Percentiles rank a stretch among this genome's conserved stretches.
phyloP scores from a whole-genome alignment of 92 coral and sea anemone species.

The Palythoa grandiflora region DNA sequence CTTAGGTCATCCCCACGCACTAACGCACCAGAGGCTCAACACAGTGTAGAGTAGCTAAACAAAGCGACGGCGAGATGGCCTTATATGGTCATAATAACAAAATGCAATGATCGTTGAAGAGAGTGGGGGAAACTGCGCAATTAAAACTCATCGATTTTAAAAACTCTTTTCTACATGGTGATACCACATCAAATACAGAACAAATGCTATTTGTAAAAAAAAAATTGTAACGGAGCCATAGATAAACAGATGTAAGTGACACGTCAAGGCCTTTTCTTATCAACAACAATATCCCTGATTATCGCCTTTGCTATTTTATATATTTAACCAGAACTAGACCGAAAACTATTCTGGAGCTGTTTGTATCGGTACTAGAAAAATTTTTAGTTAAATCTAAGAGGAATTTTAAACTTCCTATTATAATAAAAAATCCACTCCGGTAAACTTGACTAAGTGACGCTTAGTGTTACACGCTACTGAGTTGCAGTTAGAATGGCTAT shows the following conservation, averaged over 20 bases:
- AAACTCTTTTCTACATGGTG: no score
- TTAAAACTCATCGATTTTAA: neutral
- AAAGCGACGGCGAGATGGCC: neutral
- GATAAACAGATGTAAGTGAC: neutral
- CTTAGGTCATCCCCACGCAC: constrained; percentile 35
- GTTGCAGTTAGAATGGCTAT: no score
- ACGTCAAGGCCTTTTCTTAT: neutral
- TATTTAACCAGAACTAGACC: neutral
- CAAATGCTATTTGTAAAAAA: no score
- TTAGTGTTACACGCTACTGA: no score
- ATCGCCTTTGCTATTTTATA: neutral
- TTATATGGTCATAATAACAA: constrained; percentile 21
- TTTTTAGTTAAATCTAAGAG: neutral
- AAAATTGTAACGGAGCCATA: no score
- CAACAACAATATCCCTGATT: neutral
- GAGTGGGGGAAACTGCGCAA: neutral
- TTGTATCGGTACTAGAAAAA: neutral
- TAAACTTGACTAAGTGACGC: no score
- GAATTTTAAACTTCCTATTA: neutral
- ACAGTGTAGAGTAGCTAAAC: neutral
- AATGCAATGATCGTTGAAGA: neutral
- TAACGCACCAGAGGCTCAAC: neutral
- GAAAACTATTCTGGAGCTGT: neutral
- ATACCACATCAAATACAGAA: no score
- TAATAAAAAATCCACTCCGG: neutral